These are phyloP conservation scores for Malacoctenus gilli DNA, from an alignment of 2,797 vertebrate genomes.

Conservation along the genomic window DNA sequence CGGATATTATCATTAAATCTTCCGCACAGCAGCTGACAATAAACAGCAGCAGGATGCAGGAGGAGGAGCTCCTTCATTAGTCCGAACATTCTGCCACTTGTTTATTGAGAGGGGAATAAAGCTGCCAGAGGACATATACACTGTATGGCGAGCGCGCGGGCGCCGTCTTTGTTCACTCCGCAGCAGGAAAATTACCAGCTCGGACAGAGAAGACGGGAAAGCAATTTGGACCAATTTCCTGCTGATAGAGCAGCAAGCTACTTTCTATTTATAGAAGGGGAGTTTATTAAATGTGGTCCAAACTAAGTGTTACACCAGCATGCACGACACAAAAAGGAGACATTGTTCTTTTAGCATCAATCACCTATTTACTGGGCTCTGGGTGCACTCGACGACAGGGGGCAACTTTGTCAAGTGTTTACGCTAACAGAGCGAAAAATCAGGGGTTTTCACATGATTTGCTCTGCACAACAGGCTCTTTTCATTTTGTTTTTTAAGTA, in stretches of 20 bases:
- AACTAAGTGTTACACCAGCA: background rate
- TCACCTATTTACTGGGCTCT: no score
- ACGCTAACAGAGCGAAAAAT: no score
- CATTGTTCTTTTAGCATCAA: no score
- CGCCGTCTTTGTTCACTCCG: background rate
- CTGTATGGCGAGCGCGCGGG: background rate
- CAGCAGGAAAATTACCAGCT: conserved; percentile 14
- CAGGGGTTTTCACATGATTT: no score
- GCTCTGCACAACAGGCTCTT: no score
- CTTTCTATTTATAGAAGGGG: background rate
- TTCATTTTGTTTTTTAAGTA: no score
- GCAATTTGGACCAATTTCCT: conserved; percentile 15
- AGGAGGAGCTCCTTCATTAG: conserved; percentile 32
- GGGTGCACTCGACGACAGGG: no score
- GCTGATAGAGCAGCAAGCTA: background rate
- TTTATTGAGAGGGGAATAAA: conserved; percentile 57
- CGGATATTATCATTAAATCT: conserved; percentile 47
- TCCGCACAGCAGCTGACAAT: conserved; percentile 26
- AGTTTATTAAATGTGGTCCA: background rate
- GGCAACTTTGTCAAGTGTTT: no score
- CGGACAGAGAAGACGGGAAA: background rate
- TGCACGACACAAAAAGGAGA: no score
- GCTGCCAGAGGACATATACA: conserved; percentile 35
- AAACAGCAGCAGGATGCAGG: conserved; percentile 20
- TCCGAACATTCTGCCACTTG: conserved; percentile 24